A percentile compares a stretch with the other conserved stretches of the same genome.
phyloP scores from a whole-genome alignment of 2,797 vertebrate species.

The Chiloscyllium punctatum region DNA sequence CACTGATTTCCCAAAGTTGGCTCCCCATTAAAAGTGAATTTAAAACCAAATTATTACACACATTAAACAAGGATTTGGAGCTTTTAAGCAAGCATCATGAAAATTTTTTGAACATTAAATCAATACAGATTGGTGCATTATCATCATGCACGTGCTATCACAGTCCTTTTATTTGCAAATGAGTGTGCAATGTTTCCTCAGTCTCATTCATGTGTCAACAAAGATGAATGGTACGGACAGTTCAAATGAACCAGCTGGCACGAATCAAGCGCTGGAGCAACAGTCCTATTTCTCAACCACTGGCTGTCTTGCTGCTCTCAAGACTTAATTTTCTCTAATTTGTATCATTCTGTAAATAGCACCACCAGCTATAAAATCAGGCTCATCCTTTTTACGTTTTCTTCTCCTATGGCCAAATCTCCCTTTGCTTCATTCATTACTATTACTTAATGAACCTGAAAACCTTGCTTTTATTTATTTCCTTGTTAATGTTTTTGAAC shows the following conservation, averaged over 20 bases:
- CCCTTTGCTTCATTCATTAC: background rate
- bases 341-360: background rate
- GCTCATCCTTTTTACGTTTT: background rate
- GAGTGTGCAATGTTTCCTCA: slow-evolving; percentile 27
- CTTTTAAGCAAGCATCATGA: background rate
- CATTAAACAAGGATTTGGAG: background rate
- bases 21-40: too few relatives aligned
- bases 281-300: background rate
- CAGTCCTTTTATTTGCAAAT: background rate
- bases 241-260: slow-evolving; percentile 34
- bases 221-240: slow-evolving; percentile 31
- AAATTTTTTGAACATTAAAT: background rate
- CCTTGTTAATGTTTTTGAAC: background rate
- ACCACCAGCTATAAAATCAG: background rate
- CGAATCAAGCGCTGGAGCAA: background rate
- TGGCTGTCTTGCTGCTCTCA: background rate
- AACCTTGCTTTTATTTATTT: background rate
- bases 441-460: background rate
- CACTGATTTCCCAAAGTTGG: too few relatives aligned
- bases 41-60: too few relatives aligned
- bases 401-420: background rate
- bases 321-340: background rate
- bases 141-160: background rate
- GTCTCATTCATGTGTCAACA: slow-evolving; percentile 1
- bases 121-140: background rate